Percentiles rank a stretch among this genome's conserved stretches.
Evolutionary conservation across 2,888 invertebrate genomes (phyloP).

Genomic region (Synanthedon tipuliformis): DNA sequence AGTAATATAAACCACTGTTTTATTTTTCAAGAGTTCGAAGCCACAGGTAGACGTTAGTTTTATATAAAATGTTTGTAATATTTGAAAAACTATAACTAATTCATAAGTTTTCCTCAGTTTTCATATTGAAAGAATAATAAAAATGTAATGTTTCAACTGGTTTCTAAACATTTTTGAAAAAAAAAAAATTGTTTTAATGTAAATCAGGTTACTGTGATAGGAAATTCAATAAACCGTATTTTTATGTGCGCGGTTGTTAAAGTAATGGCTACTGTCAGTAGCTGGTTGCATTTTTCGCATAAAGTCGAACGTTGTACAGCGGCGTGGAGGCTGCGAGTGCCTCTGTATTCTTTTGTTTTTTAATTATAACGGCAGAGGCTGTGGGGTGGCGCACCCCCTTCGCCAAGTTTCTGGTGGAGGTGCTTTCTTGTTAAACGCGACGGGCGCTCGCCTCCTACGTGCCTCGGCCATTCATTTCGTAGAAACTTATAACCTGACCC

Average conservation of each 20-base stretch:
- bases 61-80: too few relatives aligned
- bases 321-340: constrained; percentile 57
- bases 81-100: too few relatives aligned
- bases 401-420: constrained; percentile 58
- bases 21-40: too few relatives aligned
- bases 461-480: constrained; percentile 67
- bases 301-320: constrained; percentile 46
- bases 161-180: too few relatives aligned
- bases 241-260: not conserved
- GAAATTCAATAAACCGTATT: too few relatives aligned
- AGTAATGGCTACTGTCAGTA: constrained; percentile 18
- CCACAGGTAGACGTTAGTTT: too few relatives aligned
- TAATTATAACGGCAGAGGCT: constrained; percentile 62
- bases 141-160: too few relatives aligned
- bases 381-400: constrained; percentile 36
- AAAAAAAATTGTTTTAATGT: too few relatives aligned
- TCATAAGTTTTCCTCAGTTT: too few relatives aligned
- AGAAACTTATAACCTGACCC: constrained; percentile 70
- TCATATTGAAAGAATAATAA: too few relatives aligned
- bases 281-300: constrained; percentile 54
- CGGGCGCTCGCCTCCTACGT: constrained; percentile 62
- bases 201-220: too few relatives aligned
- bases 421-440: constrained; percentile 61
- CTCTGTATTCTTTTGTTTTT: constrained; percentile 69
- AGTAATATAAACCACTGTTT: too few relatives aligned